Percentiles rank a stretch among this genome's conserved stretches.
Evolutionary conservation across 2,888 invertebrate species (phyloP).

Genomic region (Biston betularia): DNA sequence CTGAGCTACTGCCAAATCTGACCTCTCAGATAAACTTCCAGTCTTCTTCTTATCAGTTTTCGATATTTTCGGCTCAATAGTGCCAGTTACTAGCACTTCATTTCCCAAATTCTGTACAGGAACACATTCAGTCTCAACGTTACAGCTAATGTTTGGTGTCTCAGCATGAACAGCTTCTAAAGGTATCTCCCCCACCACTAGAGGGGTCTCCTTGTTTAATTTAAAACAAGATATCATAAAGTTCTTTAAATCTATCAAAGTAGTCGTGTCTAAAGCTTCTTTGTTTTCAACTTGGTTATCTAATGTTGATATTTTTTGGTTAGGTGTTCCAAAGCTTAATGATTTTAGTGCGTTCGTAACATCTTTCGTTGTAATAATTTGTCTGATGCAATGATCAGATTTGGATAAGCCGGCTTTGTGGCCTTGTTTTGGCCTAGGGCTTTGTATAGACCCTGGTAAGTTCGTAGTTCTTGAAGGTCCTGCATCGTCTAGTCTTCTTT

Average conservation of each 20-base stretch:
- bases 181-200: slow-evolving; percentile 56
- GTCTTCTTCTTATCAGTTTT: slow-evolving; percentile 72
- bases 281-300: slow-evolving; percentile 49
- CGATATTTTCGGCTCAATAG: slow-evolving; percentile 59
- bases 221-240: slow-evolving; percentile 78
- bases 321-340: slow-evolving; percentile 61
- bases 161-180: slow-evolving; percentile 57
- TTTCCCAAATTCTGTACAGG: slow-evolving; percentile 50
- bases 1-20: slow-evolving; percentile 65
- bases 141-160: slow-evolving; percentile 53
- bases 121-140: slow-evolving; percentile 53
- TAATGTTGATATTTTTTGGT: slow-evolving; percentile 62
- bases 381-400: slow-evolving; percentile 76
- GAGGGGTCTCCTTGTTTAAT: slow-evolving; percentile 59
- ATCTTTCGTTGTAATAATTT: slow-evolving; percentile 72
- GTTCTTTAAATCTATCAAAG: slow-evolving; percentile 69
- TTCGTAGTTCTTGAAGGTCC: slow-evolving; percentile 67
- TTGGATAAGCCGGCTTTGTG: slow-evolving; percentile 71
- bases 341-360: slow-evolving; percentile 73
- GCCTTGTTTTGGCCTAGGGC: slow-evolving; percentile 45
- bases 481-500: slow-evolving; percentile 61
- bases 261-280: slow-evolving; percentile 57
- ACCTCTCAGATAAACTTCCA: slow-evolving; percentile 66
- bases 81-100: slow-evolving; percentile 64
- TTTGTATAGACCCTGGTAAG: slow-evolving; percentile 69